A percentile compares a stretch with the other conserved stretches of the same genome.
These are phyloP conservation scores for Porphyrio hochstetteri DNA, from an alignment of 2,113 vertebrate species.

Conservation along the genomic window DNA sequence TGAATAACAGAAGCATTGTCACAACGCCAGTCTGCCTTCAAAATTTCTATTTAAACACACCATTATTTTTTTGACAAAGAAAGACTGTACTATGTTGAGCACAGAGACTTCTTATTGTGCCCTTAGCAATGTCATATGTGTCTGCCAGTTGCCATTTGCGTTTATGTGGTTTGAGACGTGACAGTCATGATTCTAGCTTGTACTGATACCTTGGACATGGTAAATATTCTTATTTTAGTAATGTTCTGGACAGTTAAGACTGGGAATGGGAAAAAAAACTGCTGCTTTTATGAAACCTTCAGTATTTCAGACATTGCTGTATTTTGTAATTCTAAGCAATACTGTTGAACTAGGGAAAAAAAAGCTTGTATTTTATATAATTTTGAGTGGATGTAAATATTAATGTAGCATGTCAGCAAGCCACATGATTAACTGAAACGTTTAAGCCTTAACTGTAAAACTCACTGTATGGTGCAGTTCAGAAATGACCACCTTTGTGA, in stretches of 20 bases:
- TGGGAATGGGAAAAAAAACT: neutral
- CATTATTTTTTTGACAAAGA: neutral
- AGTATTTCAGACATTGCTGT: conserved; percentile 60
- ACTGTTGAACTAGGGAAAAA: neutral
- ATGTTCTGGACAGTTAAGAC: conserved; percentile 27
- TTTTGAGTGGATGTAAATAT: neutral
- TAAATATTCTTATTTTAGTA: conserved; percentile 3
- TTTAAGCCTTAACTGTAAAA: conserved; percentile 28
- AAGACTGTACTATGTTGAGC: neutral
- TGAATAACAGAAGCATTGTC: neutral
- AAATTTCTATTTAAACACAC: neutral
- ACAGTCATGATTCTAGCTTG: neutral
- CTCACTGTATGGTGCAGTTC: rapidly evolving
- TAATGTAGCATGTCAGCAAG: neutral
- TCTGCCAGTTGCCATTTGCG: neutral
- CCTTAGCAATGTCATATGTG: neutral
- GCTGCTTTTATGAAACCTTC: conserved; percentile 49
- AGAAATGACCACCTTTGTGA: neutral
- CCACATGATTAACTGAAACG: neutral
- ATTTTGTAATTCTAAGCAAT: conserved; percentile 65
- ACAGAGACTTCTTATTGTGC: neutral
- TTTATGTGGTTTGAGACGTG: neutral
- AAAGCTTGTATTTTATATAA: conserved; percentile 49
- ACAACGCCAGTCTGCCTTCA: neutral
- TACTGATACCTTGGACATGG: neutral